phyloP scores from a whole-genome alignment of 1,140 invertebrate species.

The Bradynema listronoti region DNA sequence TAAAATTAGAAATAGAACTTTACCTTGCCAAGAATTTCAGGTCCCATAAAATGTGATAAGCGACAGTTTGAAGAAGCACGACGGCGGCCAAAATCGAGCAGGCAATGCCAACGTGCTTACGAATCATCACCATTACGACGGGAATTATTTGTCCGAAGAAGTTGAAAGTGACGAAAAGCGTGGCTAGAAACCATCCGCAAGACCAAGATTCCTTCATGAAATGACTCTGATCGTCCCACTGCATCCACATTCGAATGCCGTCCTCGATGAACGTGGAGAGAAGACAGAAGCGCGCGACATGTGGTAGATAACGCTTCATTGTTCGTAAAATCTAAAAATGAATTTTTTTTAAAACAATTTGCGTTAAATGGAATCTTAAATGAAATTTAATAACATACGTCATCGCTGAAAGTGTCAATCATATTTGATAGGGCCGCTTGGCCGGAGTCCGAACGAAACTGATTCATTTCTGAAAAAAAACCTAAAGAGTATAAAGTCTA shows the following conservation, averaged over 20 bases:
- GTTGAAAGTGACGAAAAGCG: constrained; percentile 85
- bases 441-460: too few relatives aligned
- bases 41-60: constrained; percentile 83
- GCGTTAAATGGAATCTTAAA: too few relatives aligned
- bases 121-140: constrained; percentile 64
- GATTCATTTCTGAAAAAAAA: too few relatives aligned
- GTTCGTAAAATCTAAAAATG: constrained; percentile 44
- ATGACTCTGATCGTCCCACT: constrained; percentile 94
- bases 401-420: too few relatives aligned
- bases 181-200: constrained; percentile 86
- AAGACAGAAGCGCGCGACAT: constrained; percentile 87
- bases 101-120: constrained; percentile 85
- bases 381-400: too few relatives aligned
- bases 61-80: constrained; percentile 76
- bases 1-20: neutral
- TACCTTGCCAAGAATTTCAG: constrained; percentile 76
- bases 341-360: constrained; percentile 5
- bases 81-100: constrained; percentile 90
- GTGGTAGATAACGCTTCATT: constrained; percentile 81
- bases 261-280: constrained; percentile 99
- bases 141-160: constrained; percentile 81
- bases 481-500: too few relatives aligned
- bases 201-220: constrained; percentile 92
- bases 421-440: too few relatives aligned
- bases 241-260: constrained; percentile 94